phyloP scores from a whole-genome alignment of 2,888 invertebrate genomes.

The Drosophila greeni region DNA sequence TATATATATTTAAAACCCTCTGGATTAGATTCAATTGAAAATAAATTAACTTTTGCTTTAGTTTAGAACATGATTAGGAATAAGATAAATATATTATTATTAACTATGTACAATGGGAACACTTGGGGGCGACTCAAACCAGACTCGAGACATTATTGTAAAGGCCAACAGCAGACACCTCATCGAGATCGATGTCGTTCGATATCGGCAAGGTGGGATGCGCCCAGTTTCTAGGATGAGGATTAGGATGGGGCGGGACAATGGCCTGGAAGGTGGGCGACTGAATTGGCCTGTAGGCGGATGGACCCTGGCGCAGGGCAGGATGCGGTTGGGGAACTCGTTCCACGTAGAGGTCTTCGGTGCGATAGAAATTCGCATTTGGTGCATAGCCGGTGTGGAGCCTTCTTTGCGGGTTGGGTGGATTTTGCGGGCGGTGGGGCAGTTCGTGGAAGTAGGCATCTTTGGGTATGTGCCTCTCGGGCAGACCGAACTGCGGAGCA shows the following conservation, averaged over 20 bases:
- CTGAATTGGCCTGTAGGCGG: conserved; percentile 27
- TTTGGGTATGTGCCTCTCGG: conserved; percentile 80
- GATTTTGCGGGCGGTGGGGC: conserved; percentile 78
- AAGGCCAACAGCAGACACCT: conserved; percentile 48
- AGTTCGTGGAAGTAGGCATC: conserved; percentile 83
- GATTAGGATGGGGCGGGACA: conserved; percentile 20
- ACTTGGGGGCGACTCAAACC: conserved; percentile 38
- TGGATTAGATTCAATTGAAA: conserved; percentile 21
- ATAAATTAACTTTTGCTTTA: conserved; percentile 36
- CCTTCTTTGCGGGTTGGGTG: conserved; percentile 30
- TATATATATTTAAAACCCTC: conserved; percentile 16
- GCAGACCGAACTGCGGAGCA: conserved; percentile 33
- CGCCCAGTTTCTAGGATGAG: conserved; percentile 27
- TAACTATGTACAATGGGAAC: conserved; percentile 26
- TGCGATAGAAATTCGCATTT: conserved; percentile 32
- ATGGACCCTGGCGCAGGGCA: conserved; percentile 11
- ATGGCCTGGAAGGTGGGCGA: conserved; percentile 28
- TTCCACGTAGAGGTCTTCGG: conserved; percentile 21
- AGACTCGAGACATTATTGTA: conserved; percentile 65
- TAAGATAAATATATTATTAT: conserved; percentile 31
- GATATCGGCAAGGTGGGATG: conserved; percentile 20
- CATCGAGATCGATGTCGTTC: conserved; percentile 52
- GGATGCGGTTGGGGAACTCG: conserved; percentile 3
- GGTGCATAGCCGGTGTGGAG: conserved; percentile 33
- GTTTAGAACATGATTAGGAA: conserved; percentile 24